Evolutionary conservation across 2,888 invertebrate genomes (phyloP), one percentile per base, ranked within the genome.

Genomic region (Paralinhomoeus sp.): DNA sequence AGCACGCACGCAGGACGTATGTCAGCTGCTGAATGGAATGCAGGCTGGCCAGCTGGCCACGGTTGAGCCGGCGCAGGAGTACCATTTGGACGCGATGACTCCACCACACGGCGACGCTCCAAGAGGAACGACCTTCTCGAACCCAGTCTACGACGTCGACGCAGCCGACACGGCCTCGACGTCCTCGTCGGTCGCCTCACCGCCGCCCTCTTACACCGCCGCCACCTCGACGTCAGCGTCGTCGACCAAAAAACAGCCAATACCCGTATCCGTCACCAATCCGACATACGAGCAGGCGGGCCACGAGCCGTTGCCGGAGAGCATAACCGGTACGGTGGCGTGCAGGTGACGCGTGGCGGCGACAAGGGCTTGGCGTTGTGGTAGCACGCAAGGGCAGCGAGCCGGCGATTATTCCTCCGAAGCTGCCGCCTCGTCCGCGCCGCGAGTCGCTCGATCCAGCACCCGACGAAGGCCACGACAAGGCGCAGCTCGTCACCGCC

Each of bases 101-200:
- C 5, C 7, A 5, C 7, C 7, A 5, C 7, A 12, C 7, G 27
- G 27, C 5, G 18, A 18, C 24, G 75, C 75, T 40, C 54, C 54
- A 39, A 53, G 56, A 46, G 71, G 87, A 43, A 67, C 66, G 22
- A 89, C 93, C 67, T 93, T 93, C 70, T 80, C 82, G 59, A 93
- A 93, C 69, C 91, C 91, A 40, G 87, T 91, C 80, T 93, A 91
- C 66, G 91, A 93, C 60, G 68, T 54, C 65, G 68, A 49, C 61
- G 53, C 45, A 35, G 49, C 51, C 27, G 45, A 52, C 18, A 51
- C 52, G 42, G 49, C 45, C 31, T 54, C 57, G 47, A 56, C 53
- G 38, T 45, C 48, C n/a, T 51, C 49, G 33, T 49, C 7, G 5
- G 27, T 50, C 23, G 40, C 34, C 20, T 37, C 46, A 9, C n/a